phyloP scores from a whole-genome alignment of 2,113 vertebrate genomes.

The Leuciscus idus region DNA sequence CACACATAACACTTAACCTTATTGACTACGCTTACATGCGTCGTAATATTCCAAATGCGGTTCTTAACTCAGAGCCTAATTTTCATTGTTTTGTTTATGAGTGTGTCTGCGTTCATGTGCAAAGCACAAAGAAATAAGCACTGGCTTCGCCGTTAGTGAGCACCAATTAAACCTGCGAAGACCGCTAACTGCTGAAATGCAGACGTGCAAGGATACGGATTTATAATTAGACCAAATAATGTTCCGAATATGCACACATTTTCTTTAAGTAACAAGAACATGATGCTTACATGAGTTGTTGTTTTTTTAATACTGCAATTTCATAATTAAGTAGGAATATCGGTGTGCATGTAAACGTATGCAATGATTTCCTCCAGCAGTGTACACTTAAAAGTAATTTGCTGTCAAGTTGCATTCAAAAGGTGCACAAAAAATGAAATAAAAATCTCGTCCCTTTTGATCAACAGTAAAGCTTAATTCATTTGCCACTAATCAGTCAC shows the following conservation, averaged over 20 bases:
- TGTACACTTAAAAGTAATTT: constrained; percentile 46
- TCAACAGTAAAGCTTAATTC: constrained; percentile 54
- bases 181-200: constrained; percentile 11
- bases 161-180: constrained; percentile 1
- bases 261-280: neutral
- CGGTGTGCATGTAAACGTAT: constrained; percentile 18
- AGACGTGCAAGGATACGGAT: neutral
- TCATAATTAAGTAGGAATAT: neutral
- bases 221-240: neutral
- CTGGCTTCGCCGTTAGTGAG: constrained; percentile 1
- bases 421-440: constrained; percentile 55
- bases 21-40: constrained; percentile 62
- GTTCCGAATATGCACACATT: neutral
- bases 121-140: neutral
- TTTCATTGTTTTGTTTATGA: constrained; percentile 35
- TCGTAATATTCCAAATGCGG: constrained; percentile 28
- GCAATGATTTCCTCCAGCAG: constrained; percentile 38
- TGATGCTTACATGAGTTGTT: neutral
- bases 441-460: constrained; percentile 54
- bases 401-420: constrained; percentile 58
- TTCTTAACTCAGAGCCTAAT: neutral
- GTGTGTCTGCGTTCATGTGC: neutral
- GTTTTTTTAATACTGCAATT: neutral
- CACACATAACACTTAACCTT: constrained; percentile 71
- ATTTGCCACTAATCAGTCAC: constrained; percentile 54